Evolutionary conservation across 2,888 invertebrate species (phyloP), one percentile per base, ranked within the genome.

Genomic region (Amphipyra berbera): DNA sequence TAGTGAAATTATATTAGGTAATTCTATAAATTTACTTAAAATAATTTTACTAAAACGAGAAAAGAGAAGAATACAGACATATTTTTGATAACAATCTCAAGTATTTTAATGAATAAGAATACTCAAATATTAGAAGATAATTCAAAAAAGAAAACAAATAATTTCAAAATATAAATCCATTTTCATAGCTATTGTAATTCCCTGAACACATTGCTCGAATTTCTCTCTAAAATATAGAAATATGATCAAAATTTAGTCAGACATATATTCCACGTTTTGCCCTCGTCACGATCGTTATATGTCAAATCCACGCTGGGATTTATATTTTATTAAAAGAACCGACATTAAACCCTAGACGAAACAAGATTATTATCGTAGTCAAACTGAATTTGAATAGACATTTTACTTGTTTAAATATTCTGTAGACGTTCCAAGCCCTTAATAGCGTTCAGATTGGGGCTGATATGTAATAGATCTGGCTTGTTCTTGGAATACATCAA

Each of bases 241-340:
- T 40, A 6, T 27, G 21, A 50, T 68, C 0, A 44, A 2, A 6
- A 41, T 55, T 44, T 41, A 38, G 10, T 38, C 30, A 44, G 6
- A 5, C 10, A 2, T 6, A 2, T 58, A 40, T 58, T 66, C 14
- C 15, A 30, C 4, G 14, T 37, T 44, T 58, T 50, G 6, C 1
- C 38, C 6, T 50, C 12, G 9, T 37, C 30, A 27, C 8, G 8
- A 53, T 65, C 42, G 27, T 5, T 58, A 35, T 62, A 64, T 42
- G 30, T 62, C 52, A 64, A 66, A 68, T 33, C 38, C 54, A 60
- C 13, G 9, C 44, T 30, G 41, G 46, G 67, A 66, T 67, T 70
- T 61, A 48, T 59, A 57, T 76, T 72, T 62, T 67, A 60, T 60
- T 72, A 61, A 68, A 58, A 56, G 15, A 54, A 15, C 35, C 40